Evolutionary conservation across 1,140 invertebrate species (phyloP).

Genomic region (Bombus sylvicola): DNA sequence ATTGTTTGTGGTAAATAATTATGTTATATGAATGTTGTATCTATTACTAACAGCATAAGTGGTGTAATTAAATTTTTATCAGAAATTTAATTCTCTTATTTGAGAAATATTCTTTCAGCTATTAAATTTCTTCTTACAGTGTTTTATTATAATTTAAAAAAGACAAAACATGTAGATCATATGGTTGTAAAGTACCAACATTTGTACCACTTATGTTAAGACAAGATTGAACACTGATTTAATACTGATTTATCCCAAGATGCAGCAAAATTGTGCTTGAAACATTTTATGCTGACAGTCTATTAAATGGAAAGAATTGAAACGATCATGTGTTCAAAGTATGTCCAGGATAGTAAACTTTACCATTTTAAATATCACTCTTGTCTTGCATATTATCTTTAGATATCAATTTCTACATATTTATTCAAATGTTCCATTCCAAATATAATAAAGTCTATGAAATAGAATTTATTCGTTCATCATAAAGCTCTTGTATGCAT

Average conservation of each 20-base stretch:
- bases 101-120: too few relatives aligned
- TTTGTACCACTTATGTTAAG: slow-evolving; percentile 8
- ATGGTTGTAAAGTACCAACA: neutral
- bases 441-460: neutral
- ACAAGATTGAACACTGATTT: slow-evolving; percentile 6
- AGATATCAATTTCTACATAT: neutral
- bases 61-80: slow-evolving; percentile 7
- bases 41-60: slow-evolving; percentile 8
- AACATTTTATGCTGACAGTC: slow-evolving; percentile 13
- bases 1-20: slow-evolving; percentile 46
- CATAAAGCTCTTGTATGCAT: neutral
- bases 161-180: neutral
- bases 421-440: slow-evolving; percentile 11
- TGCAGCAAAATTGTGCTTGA: neutral
- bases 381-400: slow-evolving; percentile 15
- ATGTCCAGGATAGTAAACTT: slow-evolving; percentile 41
- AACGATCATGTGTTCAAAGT: slow-evolving; percentile 32
- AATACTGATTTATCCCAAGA: neutral
- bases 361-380: slow-evolving; percentile 38
- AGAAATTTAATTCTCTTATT: neutral
- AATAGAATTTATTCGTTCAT: neutral
- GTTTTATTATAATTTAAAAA: neutral
- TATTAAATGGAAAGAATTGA: slow-evolving; percentile 14
- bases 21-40: slow-evolving; percentile 10
- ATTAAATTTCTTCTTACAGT: neutral